phyloP scores from a whole-genome alignment of 1,140 invertebrate species.

The Agraylea sexmaculata region DNA sequence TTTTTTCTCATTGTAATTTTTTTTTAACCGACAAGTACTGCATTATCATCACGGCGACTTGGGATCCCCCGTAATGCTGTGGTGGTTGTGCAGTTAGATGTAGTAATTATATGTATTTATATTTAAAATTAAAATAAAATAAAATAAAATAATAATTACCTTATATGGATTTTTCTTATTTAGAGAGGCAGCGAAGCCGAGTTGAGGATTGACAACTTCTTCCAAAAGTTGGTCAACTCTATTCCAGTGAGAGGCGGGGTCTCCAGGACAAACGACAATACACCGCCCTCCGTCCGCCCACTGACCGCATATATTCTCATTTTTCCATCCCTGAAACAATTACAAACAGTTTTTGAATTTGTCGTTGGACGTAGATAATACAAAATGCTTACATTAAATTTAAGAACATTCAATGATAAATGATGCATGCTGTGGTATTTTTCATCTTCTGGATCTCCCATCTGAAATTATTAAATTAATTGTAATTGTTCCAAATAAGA shows the following conservation, averaged over 20 bases:
- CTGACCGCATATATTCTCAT: constrained; percentile 50
- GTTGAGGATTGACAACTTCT: constrained; percentile 57
- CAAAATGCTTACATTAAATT: constrained; percentile 43
- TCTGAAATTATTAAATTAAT: constrained; percentile 25
- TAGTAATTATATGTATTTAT: too few species aligned
- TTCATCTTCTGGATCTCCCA: constrained; percentile 70
- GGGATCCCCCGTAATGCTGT: too few species aligned
- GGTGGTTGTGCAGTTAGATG: too few species aligned
- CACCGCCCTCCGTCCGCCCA: constrained; percentile 36
- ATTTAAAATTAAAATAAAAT: constrained; percentile 19
- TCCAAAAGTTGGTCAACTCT: constrained; percentile 55
- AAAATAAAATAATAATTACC: constrained; percentile 21
- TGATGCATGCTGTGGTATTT: constrained; percentile 67
- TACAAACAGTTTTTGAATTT: constrained; percentile 10
- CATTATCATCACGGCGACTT: too few species aligned
- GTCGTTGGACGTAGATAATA: constrained; percentile 7
- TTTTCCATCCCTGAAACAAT: constrained; percentile 63
- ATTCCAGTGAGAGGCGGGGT: constrained; percentile 50
- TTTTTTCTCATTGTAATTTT: constrained; percentile 51
- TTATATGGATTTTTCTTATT: constrained; percentile 25
- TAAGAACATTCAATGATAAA: constrained; percentile 46
- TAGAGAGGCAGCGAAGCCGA: constrained; percentile 50
- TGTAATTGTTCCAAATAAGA: background rate
- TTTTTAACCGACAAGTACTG: too few species aligned
- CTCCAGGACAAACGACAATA: constrained; percentile 48